phyloP scores from a whole-genome alignment of 2,113 vertebrate genomes.

The Physeter macrocephalus region DNA sequence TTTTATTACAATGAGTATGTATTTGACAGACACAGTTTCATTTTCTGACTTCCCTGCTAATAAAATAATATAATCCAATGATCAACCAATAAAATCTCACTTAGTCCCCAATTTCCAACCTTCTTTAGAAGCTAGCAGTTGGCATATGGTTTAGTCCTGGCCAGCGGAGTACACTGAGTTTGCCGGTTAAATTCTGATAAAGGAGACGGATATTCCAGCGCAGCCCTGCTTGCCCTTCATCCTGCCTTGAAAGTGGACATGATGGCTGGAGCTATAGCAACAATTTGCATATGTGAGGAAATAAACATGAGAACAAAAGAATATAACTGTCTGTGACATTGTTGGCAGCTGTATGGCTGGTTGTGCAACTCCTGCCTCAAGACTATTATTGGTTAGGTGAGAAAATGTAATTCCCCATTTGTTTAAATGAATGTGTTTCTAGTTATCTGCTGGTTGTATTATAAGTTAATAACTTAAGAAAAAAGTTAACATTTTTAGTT shows the following conservation, averaged over 20 bases:
- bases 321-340: not conserved
- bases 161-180: not conserved
- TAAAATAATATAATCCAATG: not conserved
- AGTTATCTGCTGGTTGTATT: not conserved
- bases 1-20: not conserved
- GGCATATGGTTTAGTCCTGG: not conserved
- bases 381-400: not conserved
- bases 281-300: not conserved
- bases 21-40: not conserved
- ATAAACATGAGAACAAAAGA: not conserved
- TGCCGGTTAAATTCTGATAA: not conserved
- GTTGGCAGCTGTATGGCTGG: rapidly evolving
- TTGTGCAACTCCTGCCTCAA: not conserved
- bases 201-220: not conserved
- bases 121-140: not conserved
- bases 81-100: not conserved
- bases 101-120: not conserved
- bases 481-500: not conserved
- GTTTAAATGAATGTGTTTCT: not conserved
- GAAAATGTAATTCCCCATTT: not conserved
- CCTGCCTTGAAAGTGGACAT: not conserved
- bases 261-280: not conserved
- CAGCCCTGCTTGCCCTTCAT: not conserved
- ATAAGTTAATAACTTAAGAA: not conserved
- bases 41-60: not conserved